Base-by-base conservation (phyloP, 2,113 vertebrate genomes). In the Hyaena hyaena region DNA sequence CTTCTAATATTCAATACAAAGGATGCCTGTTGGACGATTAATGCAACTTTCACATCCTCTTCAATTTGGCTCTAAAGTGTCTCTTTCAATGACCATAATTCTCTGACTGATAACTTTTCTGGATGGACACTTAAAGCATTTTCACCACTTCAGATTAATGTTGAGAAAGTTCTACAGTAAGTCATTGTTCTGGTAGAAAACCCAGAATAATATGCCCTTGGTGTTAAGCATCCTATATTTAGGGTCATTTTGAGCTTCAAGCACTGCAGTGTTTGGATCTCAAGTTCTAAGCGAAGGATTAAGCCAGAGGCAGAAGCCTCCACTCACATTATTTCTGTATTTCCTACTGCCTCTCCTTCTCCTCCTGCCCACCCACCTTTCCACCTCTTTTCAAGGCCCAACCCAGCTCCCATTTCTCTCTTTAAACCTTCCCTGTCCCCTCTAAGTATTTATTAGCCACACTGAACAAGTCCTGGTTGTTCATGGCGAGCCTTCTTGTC, bases 21-120 rank as follows among this genome's bases (percentile, higher is more conserved):
- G 74, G 26, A 79, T 79, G 90, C 58, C 69, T 90, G 84, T 66
- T 71, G 82, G 63, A 86, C 3, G 21, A 96, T 97, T 97, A 97
- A 98, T 98, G 58, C 33, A 93, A 93, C 58, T 96, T 92, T 96
- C 69, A 97, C 33, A 97, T 96, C 94, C 97, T 98, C 71, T 97
- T 96, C 68, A 87, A 88, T 97, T 98, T 98, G 96, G 94, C 95
- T 97, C 74, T 89, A 81, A 97, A 96, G 45, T 90, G 80, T 58
- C 89, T 96, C 86, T 93, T 90, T 92, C 96, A 96, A 91, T 95
- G 95, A 85, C 58, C 39, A 81, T 96, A 88, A 92, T 96, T 97
- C 65, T 97, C 74, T 92, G 76, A 84, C 68, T 69, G 71, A 93
- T 89, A 93, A 74, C 50, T 93, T 79, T 81, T 97, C 50, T 1